Evolutionary conservation across 1,140 invertebrate species (phyloP), one percentile per base, ranked within the genome.

Genomic region (Trichonephila clavata): DNA sequence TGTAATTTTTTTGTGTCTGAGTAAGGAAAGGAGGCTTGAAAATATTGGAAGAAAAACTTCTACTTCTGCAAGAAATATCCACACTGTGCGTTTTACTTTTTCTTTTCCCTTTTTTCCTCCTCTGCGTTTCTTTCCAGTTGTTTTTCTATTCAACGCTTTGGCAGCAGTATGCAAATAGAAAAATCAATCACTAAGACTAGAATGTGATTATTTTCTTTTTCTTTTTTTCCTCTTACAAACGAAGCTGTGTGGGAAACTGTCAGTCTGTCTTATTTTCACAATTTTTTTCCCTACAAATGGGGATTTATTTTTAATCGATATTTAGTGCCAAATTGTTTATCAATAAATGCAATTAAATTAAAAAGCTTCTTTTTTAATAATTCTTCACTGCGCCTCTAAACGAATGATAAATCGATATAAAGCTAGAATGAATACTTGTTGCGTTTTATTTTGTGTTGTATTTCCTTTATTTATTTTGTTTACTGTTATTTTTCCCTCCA

Each of bases 31-130:
- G 27, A 14, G 60, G 20, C 6, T 92, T 32, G n/a, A 77, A 90
- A 92, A 86, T 92, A 92, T 92, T 84, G 91, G 91, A 59, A 77
- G 65, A 91, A 84, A 50, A 50, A 57, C 63, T 60, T 18, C 60
- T 71, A 43, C 50, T 20, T 84, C 24, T 8, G 32, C 21, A 57
- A 80, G 39, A 80, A 80, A 90, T 90, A 80, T n/a, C 24, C 24
- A 24, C 18, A 24, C 32, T 39, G 32, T 4, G 39, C 21, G 5
- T 80, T 90, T 80, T 90, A 68, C 27, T 77, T 27, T 18, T 80
- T 57, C 20, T 20, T 59, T 50, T 57, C 14, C 18, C 18, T 57
- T 20, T 83, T 43, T 57, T 83, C 59, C 18, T 21, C 10, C 32
- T 81, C 32, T 57, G 18, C 20, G 50, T 57, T 83, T 57, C 21